A percentile compares a stretch with the other conserved stretches of the same genome.
Evolutionary conservation across 2,888 invertebrate species (phyloP).

Genomic region (Eupeodes luniger): DNA sequence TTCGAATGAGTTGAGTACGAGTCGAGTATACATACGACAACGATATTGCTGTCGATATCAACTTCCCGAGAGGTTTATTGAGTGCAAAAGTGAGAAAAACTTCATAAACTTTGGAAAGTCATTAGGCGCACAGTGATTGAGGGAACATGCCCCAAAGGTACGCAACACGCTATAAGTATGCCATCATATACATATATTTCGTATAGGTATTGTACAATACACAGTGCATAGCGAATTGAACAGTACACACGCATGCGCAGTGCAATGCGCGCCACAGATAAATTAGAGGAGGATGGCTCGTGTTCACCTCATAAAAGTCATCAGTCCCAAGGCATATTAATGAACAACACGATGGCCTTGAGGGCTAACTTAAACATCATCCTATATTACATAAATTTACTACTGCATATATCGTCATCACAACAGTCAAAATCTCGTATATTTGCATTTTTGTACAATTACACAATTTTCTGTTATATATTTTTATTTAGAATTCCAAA

Average conservation of each 20-base stretch:
- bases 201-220: no score
- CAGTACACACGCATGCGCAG: conserved; percentile 24
- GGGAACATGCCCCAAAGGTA: conserved; percentile 58
- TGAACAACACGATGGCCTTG: conserved; percentile 75
- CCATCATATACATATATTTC: no score
- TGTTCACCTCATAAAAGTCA: conserved; percentile 71
- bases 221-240: no score
- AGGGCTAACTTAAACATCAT: conserved; percentile 47
- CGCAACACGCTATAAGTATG: conserved; percentile 16
- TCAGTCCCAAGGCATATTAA: conserved; percentile 69
- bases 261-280: conserved; percentile 33
- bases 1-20: conserved; percentile 26
- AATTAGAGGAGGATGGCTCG: conserved; percentile 61
- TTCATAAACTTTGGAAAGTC: conserved; percentile 63
- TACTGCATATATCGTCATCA: conserved; percentile 23
- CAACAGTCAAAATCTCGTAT: conserved; percentile 4
- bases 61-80: conserved; percentile 44
- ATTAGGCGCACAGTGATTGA: conserved; percentile 45
- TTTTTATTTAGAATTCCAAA: no score
- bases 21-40: not conserved
- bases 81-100: conserved; percentile 59
- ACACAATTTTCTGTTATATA: no score
- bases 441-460: not conserved
- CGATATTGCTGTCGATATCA: conserved; percentile 8
- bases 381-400: conserved; percentile 12